These are phyloP conservation scores for Tipula helvola DNA, from an alignment of 2,888 invertebrate species.

Conservation along the genomic window DNA sequence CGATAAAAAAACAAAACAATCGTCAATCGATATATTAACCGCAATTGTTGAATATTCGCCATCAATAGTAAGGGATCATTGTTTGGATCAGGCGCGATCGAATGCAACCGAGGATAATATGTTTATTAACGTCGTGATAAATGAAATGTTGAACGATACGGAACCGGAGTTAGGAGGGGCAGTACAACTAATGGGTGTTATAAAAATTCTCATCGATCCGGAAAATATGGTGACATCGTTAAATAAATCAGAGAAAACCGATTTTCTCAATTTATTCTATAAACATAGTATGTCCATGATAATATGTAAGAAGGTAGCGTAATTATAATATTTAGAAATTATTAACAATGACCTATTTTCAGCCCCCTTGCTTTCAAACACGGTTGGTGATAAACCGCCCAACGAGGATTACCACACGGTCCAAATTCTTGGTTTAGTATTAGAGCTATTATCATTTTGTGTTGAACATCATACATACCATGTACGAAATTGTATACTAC, in stretches of 20 bases:
- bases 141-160: slow-evolving; percentile 93
- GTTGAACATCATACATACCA: slow-evolving; percentile 99
- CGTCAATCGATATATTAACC: slow-evolving; percentile 95
- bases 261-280: slow-evolving; percentile 97
- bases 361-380: slow-evolving; percentile 91
- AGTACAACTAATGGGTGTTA: slow-evolving; percentile 89
- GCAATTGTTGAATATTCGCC: slow-evolving; percentile 98
- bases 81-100: slow-evolving; percentile 74
- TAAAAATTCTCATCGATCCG: slow-evolving; percentile 87
- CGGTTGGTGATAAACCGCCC: slow-evolving; percentile 75
- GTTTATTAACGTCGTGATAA: slow-evolving; percentile 89
- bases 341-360: slow-evolving; percentile 10
- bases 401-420: slow-evolving; percentile 96
- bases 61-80: slow-evolving; percentile 92
- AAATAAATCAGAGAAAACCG: slow-evolving; percentile 65
- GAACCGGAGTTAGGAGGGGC: slow-evolving; percentile 97
- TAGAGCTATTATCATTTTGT: slow-evolving; percentile 94
- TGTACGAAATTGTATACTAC: slow-evolving; percentile 94
- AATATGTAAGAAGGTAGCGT: slow-evolving; percentile 50
- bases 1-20: slow-evolving; percentile 88
- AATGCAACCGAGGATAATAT: slow-evolving; percentile 91
- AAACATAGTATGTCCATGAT: slow-evolving; percentile 94
- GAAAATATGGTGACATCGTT: slow-evolving; percentile 87
- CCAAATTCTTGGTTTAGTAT: slow-evolving; percentile 83
- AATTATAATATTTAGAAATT: slow-evolving; percentile 4